These are phyloP conservation scores for Pelagia noctiluca DNA, from an alignment of 30 jellyfish, hydroid and myxozoan species.

Conservation along the genomic window DNA sequence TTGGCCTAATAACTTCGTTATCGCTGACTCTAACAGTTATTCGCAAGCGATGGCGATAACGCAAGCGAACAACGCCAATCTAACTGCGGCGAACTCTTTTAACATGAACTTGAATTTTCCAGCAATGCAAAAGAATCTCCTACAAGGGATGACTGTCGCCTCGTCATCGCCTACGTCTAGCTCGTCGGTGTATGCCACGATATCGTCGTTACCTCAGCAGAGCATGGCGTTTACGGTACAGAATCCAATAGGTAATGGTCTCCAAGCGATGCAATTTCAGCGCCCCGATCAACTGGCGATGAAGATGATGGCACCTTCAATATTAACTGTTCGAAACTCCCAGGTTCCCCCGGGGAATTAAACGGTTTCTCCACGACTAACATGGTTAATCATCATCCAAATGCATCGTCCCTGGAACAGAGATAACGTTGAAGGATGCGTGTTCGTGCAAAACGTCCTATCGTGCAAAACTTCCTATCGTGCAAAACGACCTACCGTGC, in stretches of 20 bases:
- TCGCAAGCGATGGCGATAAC: conserved; percentile 92
- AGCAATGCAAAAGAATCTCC: conserved; percentile 72
- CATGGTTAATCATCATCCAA: too few species aligned
- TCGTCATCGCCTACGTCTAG: conserved; percentile 93
- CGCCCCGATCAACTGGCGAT: conserved; percentile 95
- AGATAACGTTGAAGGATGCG: too few species aligned
- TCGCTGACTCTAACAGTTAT: conserved; percentile 87
- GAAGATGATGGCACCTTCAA: conserved; percentile 94
- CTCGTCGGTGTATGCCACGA: conserved; percentile 81
- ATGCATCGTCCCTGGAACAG: too few species aligned
- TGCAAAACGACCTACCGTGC: too few species aligned
- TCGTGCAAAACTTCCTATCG: too few species aligned
- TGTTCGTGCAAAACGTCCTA: too few species aligned
- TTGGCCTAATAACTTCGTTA: conserved; percentile 94
- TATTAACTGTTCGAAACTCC: conserved; percentile 86
- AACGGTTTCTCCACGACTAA: too few species aligned
- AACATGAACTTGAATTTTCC: conserved; percentile 92
- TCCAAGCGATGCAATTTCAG: conserved; percentile 91
- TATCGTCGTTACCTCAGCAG: conserved; percentile 88
- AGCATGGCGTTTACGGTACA: conserved; percentile 89
- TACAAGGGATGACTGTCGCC: conserved; percentile 79
- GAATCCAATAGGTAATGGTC: conserved; percentile 81
- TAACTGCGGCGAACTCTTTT: conserved; percentile 65
- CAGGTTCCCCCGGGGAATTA: conserved; percentile 94
- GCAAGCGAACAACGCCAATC: conserved; percentile 76